A percentile compares a stretch with the other conserved stretches of the same genome.
Evolutionary conservation across 1,140 invertebrate species (phyloP).

Genomic region (Latrodectus geometricus): DNA sequence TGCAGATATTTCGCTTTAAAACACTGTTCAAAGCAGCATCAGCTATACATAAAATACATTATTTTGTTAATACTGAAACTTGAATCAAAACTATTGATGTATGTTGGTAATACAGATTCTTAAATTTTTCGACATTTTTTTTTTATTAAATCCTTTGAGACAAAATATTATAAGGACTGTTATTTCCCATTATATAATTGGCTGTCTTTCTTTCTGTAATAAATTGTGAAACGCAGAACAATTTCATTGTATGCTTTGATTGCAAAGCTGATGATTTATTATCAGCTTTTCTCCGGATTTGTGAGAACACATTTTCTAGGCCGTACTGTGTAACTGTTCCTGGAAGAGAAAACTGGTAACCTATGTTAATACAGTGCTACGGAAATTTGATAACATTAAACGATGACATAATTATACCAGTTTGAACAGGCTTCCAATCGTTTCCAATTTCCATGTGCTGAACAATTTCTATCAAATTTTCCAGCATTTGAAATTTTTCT

Average conservation of each 20-base stretch:
- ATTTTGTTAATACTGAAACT: no score
- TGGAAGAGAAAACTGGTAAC: conserved; percentile 1
- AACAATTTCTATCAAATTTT: background rate
- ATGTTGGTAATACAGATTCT: no score
- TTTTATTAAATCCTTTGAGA: no score
- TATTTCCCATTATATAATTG: background rate
- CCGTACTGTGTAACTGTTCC: background rate
- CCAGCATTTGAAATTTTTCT: no score
- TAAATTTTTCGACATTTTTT: no score
- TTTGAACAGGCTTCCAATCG: conserved; percentile 8
- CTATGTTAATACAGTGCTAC: background rate
- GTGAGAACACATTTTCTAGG: conserved; percentile 17
- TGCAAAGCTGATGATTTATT: conserved; percentile 1
- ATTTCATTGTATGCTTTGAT: background rate
- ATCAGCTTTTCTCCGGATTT: no score
- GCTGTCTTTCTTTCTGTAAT: background rate
- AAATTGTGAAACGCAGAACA: conserved; percentile 1
- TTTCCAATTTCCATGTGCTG: background rate
- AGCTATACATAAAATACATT: no score
- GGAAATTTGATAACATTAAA: background rate
- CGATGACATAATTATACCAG: background rate
- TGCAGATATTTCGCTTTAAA: no score
- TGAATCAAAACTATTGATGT: no score
- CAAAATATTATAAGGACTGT: background rate
- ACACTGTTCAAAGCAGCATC: no score